phyloP scores from a whole-genome alignment of 2,797 vertebrate species.

The Rachycentron canadum region DNA sequence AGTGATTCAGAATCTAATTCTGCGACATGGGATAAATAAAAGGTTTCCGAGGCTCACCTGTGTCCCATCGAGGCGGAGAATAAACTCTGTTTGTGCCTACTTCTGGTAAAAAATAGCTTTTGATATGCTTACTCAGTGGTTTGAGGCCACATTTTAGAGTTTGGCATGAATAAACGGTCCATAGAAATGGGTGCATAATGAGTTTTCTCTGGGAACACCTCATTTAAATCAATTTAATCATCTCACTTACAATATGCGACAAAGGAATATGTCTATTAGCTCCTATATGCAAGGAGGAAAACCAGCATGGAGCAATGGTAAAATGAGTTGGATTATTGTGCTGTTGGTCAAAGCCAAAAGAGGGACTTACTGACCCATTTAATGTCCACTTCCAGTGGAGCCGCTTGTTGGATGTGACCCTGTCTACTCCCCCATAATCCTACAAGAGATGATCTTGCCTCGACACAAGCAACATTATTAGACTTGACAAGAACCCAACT shows the following conservation, averaged over 20 bases:
- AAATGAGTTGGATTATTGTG: slow-evolving; percentile 74
- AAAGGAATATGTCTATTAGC: slow-evolving; percentile 62
- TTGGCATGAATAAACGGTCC: slow-evolving; percentile 57
- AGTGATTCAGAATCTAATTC: slow-evolving; percentile 67
- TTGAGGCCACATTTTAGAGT: slow-evolving; percentile 62
- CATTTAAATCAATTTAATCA: slow-evolving; percentile 78
- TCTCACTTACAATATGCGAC: slow-evolving; percentile 62
- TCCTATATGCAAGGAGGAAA: slow-evolving; percentile 45
- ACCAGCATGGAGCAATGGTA: slow-evolving; percentile 44
- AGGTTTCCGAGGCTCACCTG: slow-evolving; percentile 71
- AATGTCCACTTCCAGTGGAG: slow-evolving; percentile 77
- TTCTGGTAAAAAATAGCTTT: slow-evolving; percentile 65
- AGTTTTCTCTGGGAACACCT: slow-evolving; percentile 65
- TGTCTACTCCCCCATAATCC: slow-evolving; percentile 75
- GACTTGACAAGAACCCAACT: slow-evolving; percentile 76
- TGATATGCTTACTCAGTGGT: slow-evolving; percentile 69
- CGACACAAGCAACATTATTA: slow-evolving; percentile 68
- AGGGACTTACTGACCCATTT: slow-evolving; percentile 81
- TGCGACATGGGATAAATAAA: slow-evolving; percentile 71
- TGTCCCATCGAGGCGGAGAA: slow-evolving; percentile 66
- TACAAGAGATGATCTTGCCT: slow-evolving; percentile 80
- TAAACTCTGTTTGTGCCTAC: slow-evolving; percentile 58
- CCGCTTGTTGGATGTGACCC: slow-evolving; percentile 74
- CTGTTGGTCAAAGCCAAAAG: slow-evolving; percentile 70
- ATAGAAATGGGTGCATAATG: slow-evolving; percentile 56